A percentile compares a stretch with the other conserved stretches of the same genome.
Evolutionary conservation across 2,797 vertebrate species (phyloP).

Genomic region (Acomys russatus): DNA sequence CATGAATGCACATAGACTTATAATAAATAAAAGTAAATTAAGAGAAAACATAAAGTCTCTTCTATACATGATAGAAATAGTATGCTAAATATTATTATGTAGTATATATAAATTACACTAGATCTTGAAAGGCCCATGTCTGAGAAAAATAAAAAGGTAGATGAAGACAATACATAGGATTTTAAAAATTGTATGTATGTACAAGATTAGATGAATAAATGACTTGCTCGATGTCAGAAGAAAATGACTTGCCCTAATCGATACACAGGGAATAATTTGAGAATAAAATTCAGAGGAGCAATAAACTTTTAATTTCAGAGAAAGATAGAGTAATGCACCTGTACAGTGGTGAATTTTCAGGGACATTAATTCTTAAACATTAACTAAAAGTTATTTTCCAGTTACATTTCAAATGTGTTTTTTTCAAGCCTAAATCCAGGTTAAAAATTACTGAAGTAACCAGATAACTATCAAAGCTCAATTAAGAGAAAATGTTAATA

Average conservation of each 20-base stretch:
- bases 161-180: background rate
- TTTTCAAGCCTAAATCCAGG: background rate
- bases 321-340: background rate
- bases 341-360: background rate
- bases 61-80: background rate
- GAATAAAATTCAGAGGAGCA: background rate
- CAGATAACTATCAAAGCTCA: background rate
- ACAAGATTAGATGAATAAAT: background rate
- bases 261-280: background rate
- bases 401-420: background rate
- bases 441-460: slow-evolving; percentile 20
- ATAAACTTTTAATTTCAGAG: background rate
- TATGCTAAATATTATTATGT: background rate
- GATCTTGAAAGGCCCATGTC: background rate
- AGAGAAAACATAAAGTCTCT: background rate
- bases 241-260: background rate
- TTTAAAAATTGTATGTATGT: background rate
- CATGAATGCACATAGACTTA: background rate
- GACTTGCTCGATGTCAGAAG: background rate
- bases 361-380: background rate
- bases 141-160: background rate
- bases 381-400: background rate
- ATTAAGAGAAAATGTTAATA: slow-evolving; percentile 2
- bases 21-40: background rate
- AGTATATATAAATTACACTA: background rate